Evolutionary conservation across 2,113 vertebrate genomes (phyloP).

Genomic region (Acanthisitta chloris): DNA sequence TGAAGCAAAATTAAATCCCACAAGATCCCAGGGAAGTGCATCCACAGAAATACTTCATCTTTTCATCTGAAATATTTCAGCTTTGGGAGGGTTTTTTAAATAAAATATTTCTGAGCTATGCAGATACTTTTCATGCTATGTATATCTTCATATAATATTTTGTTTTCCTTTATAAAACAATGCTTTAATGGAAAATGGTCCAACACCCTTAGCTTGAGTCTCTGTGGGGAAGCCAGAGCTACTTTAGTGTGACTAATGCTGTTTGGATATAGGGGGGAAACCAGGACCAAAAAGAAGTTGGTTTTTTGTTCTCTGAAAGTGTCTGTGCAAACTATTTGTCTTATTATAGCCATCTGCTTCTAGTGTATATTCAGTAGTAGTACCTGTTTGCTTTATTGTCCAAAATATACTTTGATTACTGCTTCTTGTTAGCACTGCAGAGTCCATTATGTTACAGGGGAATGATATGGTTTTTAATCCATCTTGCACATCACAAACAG

Average conservation of each 20-base stretch:
- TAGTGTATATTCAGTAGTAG: background rate
- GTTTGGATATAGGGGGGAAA: background rate
- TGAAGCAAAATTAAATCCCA: background rate
- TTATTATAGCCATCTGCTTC: background rate
- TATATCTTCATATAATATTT: background rate
- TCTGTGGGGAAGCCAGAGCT: background rate
- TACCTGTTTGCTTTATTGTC: slow-evolving; percentile 29
- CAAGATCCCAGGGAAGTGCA: background rate
- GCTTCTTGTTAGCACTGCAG: background rate
- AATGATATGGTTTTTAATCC: background rate
- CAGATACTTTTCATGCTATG: background rate
- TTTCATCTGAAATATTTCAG: background rate
- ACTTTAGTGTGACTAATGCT: background rate
- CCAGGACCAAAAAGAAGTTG: background rate
- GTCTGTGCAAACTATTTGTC: background rate
- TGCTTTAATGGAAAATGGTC: background rate
- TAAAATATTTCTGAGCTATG: background rate
- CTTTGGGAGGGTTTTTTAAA: background rate
- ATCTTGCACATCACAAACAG: background rate
- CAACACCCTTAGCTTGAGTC: background rate
- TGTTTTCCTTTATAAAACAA: background rate
- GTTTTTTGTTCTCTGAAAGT: background rate
- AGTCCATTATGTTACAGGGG: background rate
- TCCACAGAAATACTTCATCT: background rate
- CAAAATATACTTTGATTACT: slow-evolving; percentile 32